Evolutionary conservation across 2,113 vertebrate species (phyloP), one percentile per base, ranked within the genome.

Genomic region (Cyprinodon variegatus): DNA sequence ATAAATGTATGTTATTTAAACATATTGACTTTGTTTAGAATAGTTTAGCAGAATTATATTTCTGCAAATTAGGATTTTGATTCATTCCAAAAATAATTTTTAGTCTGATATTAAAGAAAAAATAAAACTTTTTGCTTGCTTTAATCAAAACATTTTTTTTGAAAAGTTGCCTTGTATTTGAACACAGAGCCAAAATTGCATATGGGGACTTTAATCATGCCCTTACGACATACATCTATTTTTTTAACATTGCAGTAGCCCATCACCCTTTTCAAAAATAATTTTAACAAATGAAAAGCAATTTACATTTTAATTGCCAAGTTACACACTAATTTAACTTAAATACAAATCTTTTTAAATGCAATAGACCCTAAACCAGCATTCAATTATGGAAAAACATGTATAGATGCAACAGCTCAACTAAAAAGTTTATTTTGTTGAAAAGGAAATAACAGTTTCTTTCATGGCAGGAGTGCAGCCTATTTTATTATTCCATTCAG

Each of bases 1-100:
- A 93, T 94, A 92, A 92, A 85, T 88, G 93, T 93, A 86, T 81
- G 78, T 43, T 82, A 86, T 81, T 65, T 78, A 76, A 78, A 50
- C 85, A 78, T 79, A 76, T 65, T n/a, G 65, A 29, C 53, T 81
- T 46, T n/a, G 70, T 82, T 67, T 48, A 69, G 48, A 65, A 60
- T 40, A 45, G 37, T 79, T 79, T 77, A 79, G 77, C 83, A 57
- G 59, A 43, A 77, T 81, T 40, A 43, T 84, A 86, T 29, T 29
- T 86, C 76, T 76, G 70, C 11, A 11, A 76, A 76, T 6, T 0
- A 1, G 2, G 46, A 71, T 72, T 68, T 77, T 71, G 76, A 74
- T 83, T 68, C 11, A 71, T 62, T 69, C 15, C 12, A 11, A 76
- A 57, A 22, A 53, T 9, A 38, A 45, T 75, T 11, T 48, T 59